phyloP scores from a whole-genome alignment of 2,888 invertebrate species.

The Pseudanteris insignis region DNA sequence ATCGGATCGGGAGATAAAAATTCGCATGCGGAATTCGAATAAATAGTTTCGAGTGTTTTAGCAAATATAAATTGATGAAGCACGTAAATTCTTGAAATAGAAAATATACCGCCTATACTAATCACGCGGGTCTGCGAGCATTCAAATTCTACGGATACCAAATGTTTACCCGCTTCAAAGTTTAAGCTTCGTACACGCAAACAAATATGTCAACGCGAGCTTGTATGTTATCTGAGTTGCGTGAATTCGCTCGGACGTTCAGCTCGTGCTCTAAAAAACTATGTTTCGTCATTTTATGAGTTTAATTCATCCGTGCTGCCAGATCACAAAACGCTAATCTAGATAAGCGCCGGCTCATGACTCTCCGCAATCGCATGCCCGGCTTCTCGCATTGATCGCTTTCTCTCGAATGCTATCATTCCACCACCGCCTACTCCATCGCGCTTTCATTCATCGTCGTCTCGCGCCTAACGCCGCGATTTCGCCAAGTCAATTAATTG shows the following conservation, averaged over 20 bases:
- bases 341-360: constrained; percentile 39
- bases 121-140: no score
- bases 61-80: no score
- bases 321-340: constrained; percentile 33
- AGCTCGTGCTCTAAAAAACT: constrained; percentile 9
- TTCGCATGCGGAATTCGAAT: no score
- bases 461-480: constrained; percentile 12
- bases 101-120: no score
- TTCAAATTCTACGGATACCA: no score
- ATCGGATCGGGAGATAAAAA: no score
- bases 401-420: constrained; percentile 38
- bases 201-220: constrained; percentile 28
- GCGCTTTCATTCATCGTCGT: constrained; percentile 5
- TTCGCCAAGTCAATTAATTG: constrained; percentile 20
- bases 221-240: constrained; percentile 21
- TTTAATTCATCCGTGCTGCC: constrained; percentile 30
- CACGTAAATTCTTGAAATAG: no score
- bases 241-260: constrained; percentile 13
- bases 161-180: constrained; percentile 20
- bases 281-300: constrained; percentile 28
- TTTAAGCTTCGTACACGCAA: constrained; percentile 25
- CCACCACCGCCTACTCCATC: constrained; percentile 1
- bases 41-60: no score
- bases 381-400: constrained; percentile 39
- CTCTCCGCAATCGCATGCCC: constrained; percentile 35